Base-by-base conservation (phyloP, 2,797 vertebrate genomes). In the Sebastes steindachneri region DNA sequence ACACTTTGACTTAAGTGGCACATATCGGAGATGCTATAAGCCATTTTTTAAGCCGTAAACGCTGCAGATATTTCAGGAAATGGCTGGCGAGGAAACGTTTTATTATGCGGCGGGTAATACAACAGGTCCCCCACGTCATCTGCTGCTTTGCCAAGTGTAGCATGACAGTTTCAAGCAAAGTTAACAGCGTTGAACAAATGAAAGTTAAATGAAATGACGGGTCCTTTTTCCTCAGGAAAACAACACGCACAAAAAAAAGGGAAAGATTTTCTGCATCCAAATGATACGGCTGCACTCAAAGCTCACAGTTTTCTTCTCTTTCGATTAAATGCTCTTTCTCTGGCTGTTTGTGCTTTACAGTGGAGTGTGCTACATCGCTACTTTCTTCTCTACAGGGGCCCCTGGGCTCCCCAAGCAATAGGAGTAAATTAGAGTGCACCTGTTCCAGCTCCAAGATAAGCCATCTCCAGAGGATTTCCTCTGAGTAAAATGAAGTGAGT, bases 401-500 rank as follows among this genome's bases (percentile, higher is more conserved):
- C 94, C 93, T 95, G 95, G 93, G 94, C 94, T 96, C 96, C 95
- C 95, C 87, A 93, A 96, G 95, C 95, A 95, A 96, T 96, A 96
- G 95, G 95, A 95, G 95, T 96, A 96, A 96, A 96, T 96, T 96
- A 96, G 95, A 95, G 95, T 96, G 96, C 95, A 96, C 96, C 96
- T 96, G 95, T 96, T 96, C 94, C 94, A 94, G 95, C 94, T 95
- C 94, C 95, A 94, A 95, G 96, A 96, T 96, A 96, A 96, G 93
- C 93, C 94, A 95, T 95, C 95, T 96, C 95, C 93, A 90, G 95
- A 95, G 95, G 94, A 93, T 95, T 94, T 94, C 92, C 94, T 94
- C 94, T 93, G 95, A 96, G 95, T 95, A 96, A 95, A 96, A 96
- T 96, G 94, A 96, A 95, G 94, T 95, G 95, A 94, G 93, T 95